Evolutionary conservation across 2,888 invertebrate genomes (phyloP).

Genomic region (Synergus japonicus): DNA sequence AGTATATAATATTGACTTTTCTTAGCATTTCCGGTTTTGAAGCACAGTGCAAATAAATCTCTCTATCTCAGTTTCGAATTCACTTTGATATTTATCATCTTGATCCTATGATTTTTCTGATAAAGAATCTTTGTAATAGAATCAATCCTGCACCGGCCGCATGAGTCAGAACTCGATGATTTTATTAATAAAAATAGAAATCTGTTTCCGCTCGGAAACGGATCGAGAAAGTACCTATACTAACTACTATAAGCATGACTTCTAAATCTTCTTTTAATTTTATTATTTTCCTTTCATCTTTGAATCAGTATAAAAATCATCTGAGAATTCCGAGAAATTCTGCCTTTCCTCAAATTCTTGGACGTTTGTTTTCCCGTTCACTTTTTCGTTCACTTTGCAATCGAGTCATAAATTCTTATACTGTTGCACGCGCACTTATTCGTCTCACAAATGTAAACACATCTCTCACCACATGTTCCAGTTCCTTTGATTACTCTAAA

Average conservation of each 20-base stretch:
- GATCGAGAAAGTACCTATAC: not conserved
- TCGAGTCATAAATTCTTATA: not conserved
- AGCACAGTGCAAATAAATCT: slow-evolving; percentile 16
- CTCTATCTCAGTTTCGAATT: slow-evolving; percentile 14
- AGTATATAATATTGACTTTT: slow-evolving; percentile 27
- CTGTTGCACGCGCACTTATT: not conserved
- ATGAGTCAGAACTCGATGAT: not conserved
- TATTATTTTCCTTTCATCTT: not conserved
- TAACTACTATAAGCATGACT: not conserved
- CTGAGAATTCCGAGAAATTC: not conserved
- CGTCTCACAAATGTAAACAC: not conserved
- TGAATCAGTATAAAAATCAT: not conserved
- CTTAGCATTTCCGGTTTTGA: slow-evolving; percentile 14
- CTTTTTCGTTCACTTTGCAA: not conserved
- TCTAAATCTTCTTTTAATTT: not conserved
- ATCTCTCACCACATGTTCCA: not conserved
- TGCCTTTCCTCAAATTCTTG: not conserved
- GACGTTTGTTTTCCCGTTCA: not conserved
- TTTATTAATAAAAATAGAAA: not conserved
- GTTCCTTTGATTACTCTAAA: not conserved
- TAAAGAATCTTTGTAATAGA: too few relatives aligned
- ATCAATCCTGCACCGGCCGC: too few relatives aligned
- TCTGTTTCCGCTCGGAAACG: not conserved
- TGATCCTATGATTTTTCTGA: not conserved
- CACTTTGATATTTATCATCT: slow-evolving; percentile 17